Base-by-base conservation (phyloP, 2,113 vertebrate species). In the Phrynosoma blainvillii region DNA sequence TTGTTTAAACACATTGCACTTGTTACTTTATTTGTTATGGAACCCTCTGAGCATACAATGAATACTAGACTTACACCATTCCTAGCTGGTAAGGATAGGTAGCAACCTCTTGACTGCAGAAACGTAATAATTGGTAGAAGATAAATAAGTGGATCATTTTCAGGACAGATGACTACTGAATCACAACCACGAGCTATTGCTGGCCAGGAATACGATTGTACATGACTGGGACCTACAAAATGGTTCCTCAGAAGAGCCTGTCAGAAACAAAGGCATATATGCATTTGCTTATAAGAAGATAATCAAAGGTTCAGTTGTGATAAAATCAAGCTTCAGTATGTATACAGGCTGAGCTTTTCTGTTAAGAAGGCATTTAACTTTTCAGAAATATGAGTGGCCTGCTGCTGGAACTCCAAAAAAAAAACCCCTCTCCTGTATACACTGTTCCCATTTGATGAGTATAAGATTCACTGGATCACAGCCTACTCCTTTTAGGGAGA, bases 121-220 rank as follows among this genome's bases (percentile, higher is more conserved):
- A 98, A 92, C 0, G 97, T 97, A 88, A 99, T 97, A 52, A 99
- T 32, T 0, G 99, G 98, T 23, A 96, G 96, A 5, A 99, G 93
- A 94, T 99, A 99, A 65, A 97, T 75, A 8, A 98, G 92, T 0
- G 98, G 98, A 89, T 97, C 95, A 1, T 96, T 96, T n/a, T 96
- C 97, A 36, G 93, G 92, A 0, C 97, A 97, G 87, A 99, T 91
- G 42, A 98, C 90, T 20, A 98, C 7, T 0, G 97, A 96, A 82
- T 98, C 97, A 92, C 88, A 97, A 76, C 99, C 98, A 79, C 91
- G 93, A 0, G 97, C 97, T 89, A 98, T 93, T 4, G 98, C 92
- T 0, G 98, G 97, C 99, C 99, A 99, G 71, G 97, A 97, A 95
- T 98, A 97, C 11, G 97, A 93, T 40, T 98, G 96, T 0, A 96